Evolutionary conservation across 2,113 vertebrate species (phyloP).

Genomic region (Neoarius graeffei): DNA sequence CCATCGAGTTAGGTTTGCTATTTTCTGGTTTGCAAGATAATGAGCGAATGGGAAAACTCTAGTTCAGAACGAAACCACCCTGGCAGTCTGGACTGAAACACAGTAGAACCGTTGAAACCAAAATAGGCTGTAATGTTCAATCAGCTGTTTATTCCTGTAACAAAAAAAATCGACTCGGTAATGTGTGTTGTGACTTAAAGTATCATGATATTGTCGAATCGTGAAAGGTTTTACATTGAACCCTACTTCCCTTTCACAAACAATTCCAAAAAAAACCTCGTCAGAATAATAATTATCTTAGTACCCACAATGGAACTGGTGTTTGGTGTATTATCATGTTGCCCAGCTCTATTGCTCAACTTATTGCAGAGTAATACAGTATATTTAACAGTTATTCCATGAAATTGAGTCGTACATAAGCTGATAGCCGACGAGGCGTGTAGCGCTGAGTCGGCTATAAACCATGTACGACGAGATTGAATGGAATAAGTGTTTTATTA

Average conservation of each 20-base stretch:
- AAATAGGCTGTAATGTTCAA: not conserved
- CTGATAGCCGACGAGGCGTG: too few relatives aligned
- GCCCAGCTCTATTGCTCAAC: not conserved
- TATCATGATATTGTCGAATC: not conserved
- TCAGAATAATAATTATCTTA: not conserved
- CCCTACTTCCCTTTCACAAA: not conserved
- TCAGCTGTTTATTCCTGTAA: not conserved
- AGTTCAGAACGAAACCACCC: not conserved
- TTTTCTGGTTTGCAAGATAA: not conserved
- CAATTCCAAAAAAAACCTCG: not conserved
- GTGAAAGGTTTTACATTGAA: not conserved
- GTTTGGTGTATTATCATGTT: not conserved
- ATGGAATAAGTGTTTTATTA: too few relatives aligned
- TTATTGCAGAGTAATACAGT: too few relatives aligned
- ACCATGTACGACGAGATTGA: too few relatives aligned
- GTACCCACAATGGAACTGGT: not conserved
- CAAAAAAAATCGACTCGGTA: not conserved
- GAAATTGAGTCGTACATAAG: too few relatives aligned
- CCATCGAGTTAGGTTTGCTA: too few relatives aligned
- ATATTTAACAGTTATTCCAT: not conserved
- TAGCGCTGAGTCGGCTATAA: too few relatives aligned
- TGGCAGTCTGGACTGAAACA: not conserved
- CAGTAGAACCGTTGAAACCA: not conserved
- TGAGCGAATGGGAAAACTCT: not conserved
- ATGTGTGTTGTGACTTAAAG: not conserved